Conservation (phyloP, 2,113 vertebrate genomes). For the Varanus salvator region DNA sequence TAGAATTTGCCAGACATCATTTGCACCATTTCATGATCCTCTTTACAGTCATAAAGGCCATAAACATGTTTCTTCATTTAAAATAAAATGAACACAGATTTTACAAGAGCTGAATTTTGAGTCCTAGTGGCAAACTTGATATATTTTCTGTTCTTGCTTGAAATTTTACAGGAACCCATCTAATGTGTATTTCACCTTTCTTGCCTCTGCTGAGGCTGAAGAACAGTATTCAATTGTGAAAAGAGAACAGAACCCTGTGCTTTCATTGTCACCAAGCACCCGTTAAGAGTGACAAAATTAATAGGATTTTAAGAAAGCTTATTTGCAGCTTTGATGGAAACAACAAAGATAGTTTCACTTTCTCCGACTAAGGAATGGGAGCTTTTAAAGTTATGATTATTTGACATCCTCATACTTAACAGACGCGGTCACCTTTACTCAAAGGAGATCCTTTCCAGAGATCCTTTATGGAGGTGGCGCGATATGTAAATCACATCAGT, state of each 20-base stretch:
- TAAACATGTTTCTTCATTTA: neutral
- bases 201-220: neutral
- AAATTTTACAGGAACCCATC: neutral
- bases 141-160: neutral
- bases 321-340: neutral
- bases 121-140: neutral
- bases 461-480: neutral
- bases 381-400: slow-evolving; percentile 2
- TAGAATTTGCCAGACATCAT: neutral
- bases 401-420: slow-evolving; percentile 16
- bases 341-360: neutral
- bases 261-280: neutral
- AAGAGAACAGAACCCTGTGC: neutral
- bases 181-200: neutral
- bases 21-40: neutral
- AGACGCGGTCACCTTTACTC: slow-evolving; percentile 9
- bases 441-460: neutral
- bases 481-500: slow-evolving; percentile 9
- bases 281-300: neutral
- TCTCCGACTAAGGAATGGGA: neutral
- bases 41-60: neutral
- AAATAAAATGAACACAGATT: neutral
- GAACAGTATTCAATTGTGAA: neutral
- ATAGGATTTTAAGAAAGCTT: neutral
- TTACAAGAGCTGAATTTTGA: neutral